Percentiles rank a stretch among this genome's conserved stretches.
Conservation (phyloP, 2,113 vertebrate species). For the Varanus komodoensis region DNA sequence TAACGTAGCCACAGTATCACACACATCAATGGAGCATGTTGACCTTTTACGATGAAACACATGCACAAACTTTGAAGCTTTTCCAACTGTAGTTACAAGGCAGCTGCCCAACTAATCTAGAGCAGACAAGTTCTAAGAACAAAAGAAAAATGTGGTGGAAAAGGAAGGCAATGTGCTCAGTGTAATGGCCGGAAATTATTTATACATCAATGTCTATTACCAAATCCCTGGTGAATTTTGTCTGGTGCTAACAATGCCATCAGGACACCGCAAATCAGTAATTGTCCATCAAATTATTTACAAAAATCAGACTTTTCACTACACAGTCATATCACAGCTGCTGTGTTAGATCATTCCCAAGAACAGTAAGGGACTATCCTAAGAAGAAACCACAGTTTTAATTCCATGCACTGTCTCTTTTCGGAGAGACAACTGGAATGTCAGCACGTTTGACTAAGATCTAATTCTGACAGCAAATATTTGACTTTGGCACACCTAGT, state of each 20-base stretch:
- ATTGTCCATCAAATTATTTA: conserved; percentile 46
- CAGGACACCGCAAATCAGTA: conserved; percentile 17
- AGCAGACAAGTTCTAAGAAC: neutral
- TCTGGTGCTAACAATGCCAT: conserved; percentile 29
- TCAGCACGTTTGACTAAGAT: conserved; percentile 30
- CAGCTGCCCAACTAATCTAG: conserved; percentile 32
- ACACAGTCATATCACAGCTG: neutral
- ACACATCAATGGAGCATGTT: rapidly evolving
- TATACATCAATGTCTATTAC: conserved; percentile 8
- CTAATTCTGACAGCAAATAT: conserved; percentile 48
- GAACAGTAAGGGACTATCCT: conserved; percentile 16
- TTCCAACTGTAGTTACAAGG: neutral
- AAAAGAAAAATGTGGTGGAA: neutral
- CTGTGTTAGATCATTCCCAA: neutral
- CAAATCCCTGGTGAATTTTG: conserved; percentile 35
- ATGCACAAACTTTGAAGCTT: neutral
- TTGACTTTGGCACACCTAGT: conserved; percentile 48
- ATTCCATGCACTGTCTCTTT: neutral
- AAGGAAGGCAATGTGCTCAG: neutral
- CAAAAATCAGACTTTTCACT: conserved; percentile 39
- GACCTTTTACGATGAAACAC: neutral
- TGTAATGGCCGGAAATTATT: conserved; percentile 37
- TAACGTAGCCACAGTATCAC: neutral
- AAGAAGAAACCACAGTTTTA: neutral
- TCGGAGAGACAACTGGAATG: conserved; percentile 18